Evolutionary conservation across 2,797 vertebrate species (phyloP).

Genomic region (Sebastes hopkinsi): DNA sequence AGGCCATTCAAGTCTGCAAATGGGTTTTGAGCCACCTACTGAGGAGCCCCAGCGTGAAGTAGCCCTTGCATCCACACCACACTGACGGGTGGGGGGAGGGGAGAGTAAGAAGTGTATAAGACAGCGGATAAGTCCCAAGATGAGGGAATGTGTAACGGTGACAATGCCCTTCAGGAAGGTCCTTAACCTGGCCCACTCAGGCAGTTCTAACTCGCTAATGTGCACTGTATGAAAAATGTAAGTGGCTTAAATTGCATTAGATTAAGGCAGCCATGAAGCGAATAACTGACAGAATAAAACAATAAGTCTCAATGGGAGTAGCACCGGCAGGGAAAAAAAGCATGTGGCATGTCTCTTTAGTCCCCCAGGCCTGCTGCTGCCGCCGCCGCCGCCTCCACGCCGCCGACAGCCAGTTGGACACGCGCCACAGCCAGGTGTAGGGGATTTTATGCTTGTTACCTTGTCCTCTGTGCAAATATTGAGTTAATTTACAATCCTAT

Average conservation of each 20-base stretch:
- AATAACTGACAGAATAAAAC: constrained; percentile 82
- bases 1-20: constrained; percentile 61
- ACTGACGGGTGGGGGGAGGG: not conserved
- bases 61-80: constrained; percentile 35
- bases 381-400: constrained; percentile 18
- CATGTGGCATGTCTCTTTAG: constrained; percentile 49
- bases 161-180: constrained; percentile 80
- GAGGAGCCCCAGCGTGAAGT: constrained; percentile 49
- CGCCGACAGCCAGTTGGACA: constrained; percentile 54
- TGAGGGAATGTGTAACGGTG: constrained; percentile 38
- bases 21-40: constrained; percentile 53
- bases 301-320: constrained; percentile 70
- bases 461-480: constrained; percentile 67
- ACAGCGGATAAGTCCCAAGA: constrained; percentile 36
- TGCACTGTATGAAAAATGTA: constrained; percentile 77
- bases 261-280: constrained; percentile 75
- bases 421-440: constrained; percentile 66
- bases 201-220: constrained; percentile 78
- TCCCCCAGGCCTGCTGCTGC: constrained; percentile 27
- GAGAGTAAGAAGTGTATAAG: constrained; percentile 13
- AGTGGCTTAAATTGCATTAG: constrained; percentile 81
- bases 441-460: constrained; percentile 72
- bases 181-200: constrained; percentile 74
- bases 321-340: constrained; percentile 30
- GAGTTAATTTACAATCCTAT: constrained; percentile 65